Evolutionary conservation across 2,797 vertebrate genomes (phyloP).

Genomic region (Numenius phaeopus): DNA sequence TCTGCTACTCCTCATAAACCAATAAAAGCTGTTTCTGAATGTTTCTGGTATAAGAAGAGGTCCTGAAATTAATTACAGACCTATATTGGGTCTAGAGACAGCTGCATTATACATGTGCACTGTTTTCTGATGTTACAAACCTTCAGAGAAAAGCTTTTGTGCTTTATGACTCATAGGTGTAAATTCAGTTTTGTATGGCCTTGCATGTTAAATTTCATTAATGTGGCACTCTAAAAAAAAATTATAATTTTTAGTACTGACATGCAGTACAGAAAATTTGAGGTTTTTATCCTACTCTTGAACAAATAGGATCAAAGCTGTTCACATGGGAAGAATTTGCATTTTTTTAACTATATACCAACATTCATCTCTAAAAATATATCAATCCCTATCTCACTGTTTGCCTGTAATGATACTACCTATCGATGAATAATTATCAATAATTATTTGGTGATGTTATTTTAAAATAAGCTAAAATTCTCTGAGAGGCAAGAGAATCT

Average conservation of each 20-base stretch:
- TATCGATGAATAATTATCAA: not conserved
- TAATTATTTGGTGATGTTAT: not conserved
- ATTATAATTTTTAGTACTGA: not conserved
- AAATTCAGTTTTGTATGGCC: not conserved
- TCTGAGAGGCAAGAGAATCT: not conserved
- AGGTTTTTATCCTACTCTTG: not conserved
- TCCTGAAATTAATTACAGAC: not conserved
- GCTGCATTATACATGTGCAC: not conserved
- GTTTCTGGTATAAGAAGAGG: not conserved
- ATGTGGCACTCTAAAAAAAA: not conserved
- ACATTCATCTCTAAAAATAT: not conserved
- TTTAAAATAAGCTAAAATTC: not conserved
- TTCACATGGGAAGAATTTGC: not conserved
- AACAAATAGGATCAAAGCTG: not conserved
- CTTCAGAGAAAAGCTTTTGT: not conserved
- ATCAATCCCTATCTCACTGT: not conserved
- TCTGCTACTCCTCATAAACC: not conserved
- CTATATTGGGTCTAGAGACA: not conserved
- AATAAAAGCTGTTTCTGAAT: not conserved
- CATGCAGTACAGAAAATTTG: not conserved
- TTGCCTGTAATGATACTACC: not conserved
- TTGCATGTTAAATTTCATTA: not conserved
- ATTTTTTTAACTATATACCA: not conserved
- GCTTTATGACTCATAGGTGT: not conserved
- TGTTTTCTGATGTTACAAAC: not conserved